Evolutionary conservation across 2,888 invertebrate species (phyloP).

Genomic region (Trichogramma evanescens): DNA sequence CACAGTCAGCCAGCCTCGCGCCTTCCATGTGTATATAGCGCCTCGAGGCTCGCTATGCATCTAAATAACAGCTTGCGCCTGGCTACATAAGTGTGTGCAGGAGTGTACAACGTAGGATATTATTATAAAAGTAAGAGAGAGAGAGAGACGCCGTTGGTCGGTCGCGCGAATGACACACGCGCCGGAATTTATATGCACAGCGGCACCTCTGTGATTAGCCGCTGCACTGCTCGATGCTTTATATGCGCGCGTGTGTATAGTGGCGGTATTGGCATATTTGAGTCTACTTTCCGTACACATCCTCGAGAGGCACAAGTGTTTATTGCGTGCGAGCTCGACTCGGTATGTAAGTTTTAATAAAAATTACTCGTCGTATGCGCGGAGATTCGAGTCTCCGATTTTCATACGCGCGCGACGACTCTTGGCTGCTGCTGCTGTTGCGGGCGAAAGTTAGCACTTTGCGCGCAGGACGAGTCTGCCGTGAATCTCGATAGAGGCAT

Average conservation of each 20-base stretch:
- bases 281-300: conserved; percentile 1
- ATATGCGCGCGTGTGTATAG: conserved; percentile 17
- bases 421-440: no score
- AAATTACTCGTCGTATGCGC: no score
- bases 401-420: no score
- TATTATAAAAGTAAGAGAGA: conserved; percentile 34
- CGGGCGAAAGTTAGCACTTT: no score
- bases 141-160: conserved; percentile 37
- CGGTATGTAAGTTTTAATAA: not conserved
- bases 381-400: no score
- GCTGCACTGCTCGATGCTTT: conserved; percentile 28
- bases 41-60: conserved; percentile 35
- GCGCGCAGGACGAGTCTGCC: no score
- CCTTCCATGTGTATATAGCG: conserved; percentile 13
- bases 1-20: conserved; percentile 4
- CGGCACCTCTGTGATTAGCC: conserved; percentile 40
- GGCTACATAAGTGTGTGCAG: not conserved
- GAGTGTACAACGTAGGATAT: conserved; percentile 29
- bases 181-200: conserved; percentile 36
- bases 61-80: conserved; percentile 42
- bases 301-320: not conserved
- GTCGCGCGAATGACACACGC: conserved; percentile 38
- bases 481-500: no score
- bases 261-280: conserved; percentile 30
- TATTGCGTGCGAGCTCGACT: conserved; percentile 15